Evolutionary conservation across 1,140 invertebrate species (phyloP), one percentile per base, ranked within the genome.

Genomic region (Drosophila neocordata): DNA sequence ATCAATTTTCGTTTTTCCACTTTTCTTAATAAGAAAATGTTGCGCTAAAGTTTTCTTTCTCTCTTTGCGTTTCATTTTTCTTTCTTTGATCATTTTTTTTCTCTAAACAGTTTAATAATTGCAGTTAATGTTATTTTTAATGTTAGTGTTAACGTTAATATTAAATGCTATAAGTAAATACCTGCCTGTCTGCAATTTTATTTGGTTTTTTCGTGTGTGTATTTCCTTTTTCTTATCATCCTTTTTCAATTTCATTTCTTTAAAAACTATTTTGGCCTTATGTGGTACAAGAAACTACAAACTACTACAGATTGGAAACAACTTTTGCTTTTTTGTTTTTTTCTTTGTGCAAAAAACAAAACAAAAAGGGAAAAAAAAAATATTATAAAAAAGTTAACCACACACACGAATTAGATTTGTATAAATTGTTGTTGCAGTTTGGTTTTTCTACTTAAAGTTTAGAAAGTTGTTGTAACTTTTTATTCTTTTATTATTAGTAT

Each of bases 211-310:
- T 20, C 15, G 41, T 48, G 37, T n/a, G 41, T 48, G 66, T 73
- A 31, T 75, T 48, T 44, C 41, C 37, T 35, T 8, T 57, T 15
- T 0, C 13, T 31, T 62, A 18, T 11, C 34, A 6, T 31, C 27
- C 2, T 24, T 24, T 24, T 62, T 53, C 24, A 6, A 62, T 62
- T 53, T 65, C 56, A 13, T 37, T 57, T 34, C 15, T 76, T 79
- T 83, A 82, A 87, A 87, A 87, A 68, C 78, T 87, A 87, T 82
- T 87, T 87, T 85, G 82, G 82, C 83, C 82, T 87, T 88, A 88
- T 55, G 62, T 62, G 74, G 57, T 87, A 88, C 51, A 67, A 57
- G 27, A 65, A 38, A 65, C 37, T 44, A 56, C 65, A 78, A 66
- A 63, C 80, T 84, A 84, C 69, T n/a, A 61, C 73, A 75, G 79